Evolutionary conservation across 2,888 invertebrate species (phyloP), one percentile per base, ranked within the genome.

Genomic region (Calameuta filiformis): DNA sequence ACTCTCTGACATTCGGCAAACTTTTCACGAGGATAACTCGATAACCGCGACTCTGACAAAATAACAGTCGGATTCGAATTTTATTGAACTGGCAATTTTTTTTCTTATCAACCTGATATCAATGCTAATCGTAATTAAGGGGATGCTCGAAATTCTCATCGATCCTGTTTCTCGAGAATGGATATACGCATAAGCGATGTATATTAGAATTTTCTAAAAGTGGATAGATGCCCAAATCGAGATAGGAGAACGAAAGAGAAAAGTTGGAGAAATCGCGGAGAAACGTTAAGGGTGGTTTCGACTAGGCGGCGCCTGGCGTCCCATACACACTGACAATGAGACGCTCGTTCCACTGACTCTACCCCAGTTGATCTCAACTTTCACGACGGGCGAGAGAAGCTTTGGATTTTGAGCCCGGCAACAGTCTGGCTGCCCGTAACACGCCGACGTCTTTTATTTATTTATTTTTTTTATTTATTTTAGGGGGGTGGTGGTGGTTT

Each of bases 1-100:
- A 77, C 77, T 77, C 75, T 77, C 35, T 69, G 77, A 77, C 75
- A 73, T 78, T 78, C 73, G 35, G 40, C 78, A 73, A 78, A 75
- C 40, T 78, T 78, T 76, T 76, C 56, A 30, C 75, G 35, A 75
- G n/a, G 77, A 75, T 77, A 77, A 77, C 75, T 77, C 75, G 75
- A 77, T 77, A 77, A 77, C 69, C 77, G 75, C n/a, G 74, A 75
- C 69, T 74, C 75, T 56, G 35, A 35, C 76, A 73, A 76, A 40
- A 78, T 73, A 78, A 73, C 78, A 78, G 56, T 15, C 56, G 56
- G 23, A 56, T 15, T 56, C 0, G 23, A n/a, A 37, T n/a, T 74
- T 74, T 74, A 37, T 37, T 34, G 35, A 35, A n/a, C 2, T 12
- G 68, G 1, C 30, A 3, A 30, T 71, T 30, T 71, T 69, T 71